Conservation (phyloP, 2,113 vertebrate species). For the Pseudorasbora parva region DNA sequence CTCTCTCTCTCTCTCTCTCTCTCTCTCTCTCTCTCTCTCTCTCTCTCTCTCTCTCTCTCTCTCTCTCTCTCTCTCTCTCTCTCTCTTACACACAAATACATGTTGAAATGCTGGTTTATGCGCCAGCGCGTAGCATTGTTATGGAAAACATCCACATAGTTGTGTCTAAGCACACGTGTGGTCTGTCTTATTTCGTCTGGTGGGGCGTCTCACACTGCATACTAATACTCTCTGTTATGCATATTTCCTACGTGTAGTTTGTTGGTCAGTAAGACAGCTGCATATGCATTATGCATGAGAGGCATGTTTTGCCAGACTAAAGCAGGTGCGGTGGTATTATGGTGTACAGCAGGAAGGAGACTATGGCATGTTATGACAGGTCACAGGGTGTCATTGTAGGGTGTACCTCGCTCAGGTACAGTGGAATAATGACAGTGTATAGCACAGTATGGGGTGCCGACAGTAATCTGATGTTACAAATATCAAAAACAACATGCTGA, state of each 20-base stretch:
- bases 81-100: conserved; percentile 24
- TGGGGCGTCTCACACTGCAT: conserved; percentile 2
- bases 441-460: conserved; percentile 27
- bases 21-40: background rate
- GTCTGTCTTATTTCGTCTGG: conserved; percentile 35
- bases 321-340: conserved; percentile 47
- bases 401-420: conserved; percentile 10
- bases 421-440: background rate
- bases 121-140: conserved; percentile 24
- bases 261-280: conserved; percentile 56
- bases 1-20: background rate
- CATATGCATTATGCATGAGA: conserved; percentile 55
- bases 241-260: conserved; percentile 47
- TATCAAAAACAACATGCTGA: conserved; percentile 19
- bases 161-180: conserved; percentile 27
- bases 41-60: background rate
- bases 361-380: conserved; percentile 45
- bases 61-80: background rate
- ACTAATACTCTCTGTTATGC: conserved; percentile 20
- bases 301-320: conserved; percentile 35
- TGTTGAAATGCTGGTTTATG: conserved; percentile 40
- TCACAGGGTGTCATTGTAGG: conserved; percentile 26
- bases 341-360: conserved; percentile 24
- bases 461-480: conserved; percentile 9
- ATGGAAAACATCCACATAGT: conserved; percentile 33